Percentiles rank a stretch among this genome's conserved stretches.
Evolutionary conservation across 2,888 invertebrate species (phyloP).

Genomic region (Pycnomerus fuliginosus): DNA sequence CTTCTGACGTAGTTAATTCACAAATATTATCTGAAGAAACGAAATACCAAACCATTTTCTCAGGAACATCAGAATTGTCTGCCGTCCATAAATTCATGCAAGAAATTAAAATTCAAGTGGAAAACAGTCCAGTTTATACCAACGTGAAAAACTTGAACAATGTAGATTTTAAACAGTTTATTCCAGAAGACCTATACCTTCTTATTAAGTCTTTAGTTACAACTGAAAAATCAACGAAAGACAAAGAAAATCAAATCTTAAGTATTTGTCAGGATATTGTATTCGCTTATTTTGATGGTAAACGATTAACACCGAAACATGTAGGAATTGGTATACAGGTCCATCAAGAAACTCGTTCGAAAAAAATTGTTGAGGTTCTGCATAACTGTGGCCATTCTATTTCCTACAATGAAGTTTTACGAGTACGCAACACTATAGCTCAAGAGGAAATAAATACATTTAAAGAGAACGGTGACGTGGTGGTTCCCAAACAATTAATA

Average conservation of each 20-base stretch:
- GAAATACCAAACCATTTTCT: no score
- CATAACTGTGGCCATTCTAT: slow-evolving; percentile 18
- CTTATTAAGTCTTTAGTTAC: neutral
- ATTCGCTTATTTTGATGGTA: slow-evolving; percentile 3
- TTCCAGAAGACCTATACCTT: neutral
- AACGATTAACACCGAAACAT: slow-evolving; percentile 3
- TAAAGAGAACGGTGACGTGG: neutral
- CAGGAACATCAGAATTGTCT: neutral
- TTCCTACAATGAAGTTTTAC: slow-evolving; percentile 13
- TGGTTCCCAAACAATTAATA: neutral
- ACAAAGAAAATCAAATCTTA: neutral
- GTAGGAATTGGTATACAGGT: slow-evolving; percentile 11
- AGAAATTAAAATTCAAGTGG: neutral
- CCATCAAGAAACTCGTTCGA: slow-evolving; percentile 16
- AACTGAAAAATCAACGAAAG: neutral
- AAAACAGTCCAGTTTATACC: neutral
- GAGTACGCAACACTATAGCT: slow-evolving; percentile 16
- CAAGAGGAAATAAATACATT: slow-evolving; percentile 4
- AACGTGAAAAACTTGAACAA: neutral
- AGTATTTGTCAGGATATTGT: slow-evolving; percentile 10
- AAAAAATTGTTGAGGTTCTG: slow-evolving; percentile 13
- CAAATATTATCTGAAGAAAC: no score
- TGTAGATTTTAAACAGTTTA: neutral
- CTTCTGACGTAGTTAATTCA: neutral
- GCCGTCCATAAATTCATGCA: neutral